These are phyloP conservation scores for Dreissena polymorpha DNA, from an alignment of 1,140 invertebrate genomes.

Conservation along the genomic window DNA sequence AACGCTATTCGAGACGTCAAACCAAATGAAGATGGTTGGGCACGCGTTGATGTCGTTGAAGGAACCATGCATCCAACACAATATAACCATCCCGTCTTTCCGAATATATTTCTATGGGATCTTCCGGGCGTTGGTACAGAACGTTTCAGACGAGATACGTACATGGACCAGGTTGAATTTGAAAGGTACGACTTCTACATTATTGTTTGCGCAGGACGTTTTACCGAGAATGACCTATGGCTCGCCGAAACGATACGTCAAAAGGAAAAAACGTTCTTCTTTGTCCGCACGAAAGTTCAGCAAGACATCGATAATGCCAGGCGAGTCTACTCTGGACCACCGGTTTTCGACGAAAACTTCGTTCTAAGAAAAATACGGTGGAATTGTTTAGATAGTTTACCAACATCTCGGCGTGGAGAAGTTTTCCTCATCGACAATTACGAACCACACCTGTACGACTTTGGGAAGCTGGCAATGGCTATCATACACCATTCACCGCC, in stretches of 20 bases:
- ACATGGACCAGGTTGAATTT: neutral
- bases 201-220: neutral
- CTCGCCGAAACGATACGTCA: neutral
- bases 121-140: slow-evolving; percentile 5
- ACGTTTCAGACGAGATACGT: neutral
- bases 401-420: neutral
- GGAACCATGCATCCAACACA: neutral
- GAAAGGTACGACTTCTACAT: slow-evolving; percentile 1
- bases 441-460: neutral
- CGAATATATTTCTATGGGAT: neutral
- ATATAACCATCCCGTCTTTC: neutral
- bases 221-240: neutral
- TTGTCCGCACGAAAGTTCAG: slow-evolving; percentile 4
- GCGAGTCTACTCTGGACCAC: neutral
- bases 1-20: neutral
- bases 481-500: neutral
- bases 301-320: neutral
- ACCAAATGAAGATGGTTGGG: neutral
- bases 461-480: neutral
- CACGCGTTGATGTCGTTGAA: neutral
- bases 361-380: neutral
- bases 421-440: neutral
- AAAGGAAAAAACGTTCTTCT: neutral
- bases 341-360: neutral
- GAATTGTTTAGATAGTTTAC: neutral